Percentiles rank a stretch among this genome's conserved stretches.
Conservation (phyloP, 2,113 vertebrate genomes). For the Crotalus tigris region DNA sequence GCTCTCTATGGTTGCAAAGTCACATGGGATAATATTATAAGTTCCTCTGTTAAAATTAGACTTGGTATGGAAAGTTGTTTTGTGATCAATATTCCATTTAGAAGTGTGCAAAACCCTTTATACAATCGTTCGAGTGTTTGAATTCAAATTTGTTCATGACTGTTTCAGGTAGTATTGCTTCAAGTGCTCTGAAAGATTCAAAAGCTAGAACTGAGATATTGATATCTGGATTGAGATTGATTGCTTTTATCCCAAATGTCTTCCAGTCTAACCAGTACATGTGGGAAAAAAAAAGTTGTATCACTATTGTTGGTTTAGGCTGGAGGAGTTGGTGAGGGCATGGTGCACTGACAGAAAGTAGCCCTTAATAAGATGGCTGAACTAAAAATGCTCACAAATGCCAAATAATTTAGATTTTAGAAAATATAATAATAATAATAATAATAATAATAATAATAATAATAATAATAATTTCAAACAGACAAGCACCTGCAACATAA, state of each 20-base stretch:
- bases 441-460: too few species aligned
- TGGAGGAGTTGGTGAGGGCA: not conserved
- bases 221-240: not conserved
- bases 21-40: not conserved
- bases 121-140: not conserved
- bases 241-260: not conserved
- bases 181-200: not conserved
- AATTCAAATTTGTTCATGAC: not conserved
- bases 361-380: not conserved
- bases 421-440: not conserved
- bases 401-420: not conserved
- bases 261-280: not conserved
- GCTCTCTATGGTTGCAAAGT: not conserved
- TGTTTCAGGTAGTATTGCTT: not conserved
- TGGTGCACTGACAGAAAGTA: not conserved
- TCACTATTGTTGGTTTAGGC: not conserved
- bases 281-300: not conserved
- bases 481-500: too few species aligned
- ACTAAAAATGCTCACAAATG: not conserved
- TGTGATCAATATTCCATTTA: not conserved
- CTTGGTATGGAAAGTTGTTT: not conserved
- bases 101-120: not conserved
- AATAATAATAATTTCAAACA: too few species aligned
- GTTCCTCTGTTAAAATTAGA: not conserved
- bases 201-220: not conserved